Evolutionary conservation across 2,888 invertebrate genomes (phyloP).

Genomic region (Trachelus troglodyta): DNA sequence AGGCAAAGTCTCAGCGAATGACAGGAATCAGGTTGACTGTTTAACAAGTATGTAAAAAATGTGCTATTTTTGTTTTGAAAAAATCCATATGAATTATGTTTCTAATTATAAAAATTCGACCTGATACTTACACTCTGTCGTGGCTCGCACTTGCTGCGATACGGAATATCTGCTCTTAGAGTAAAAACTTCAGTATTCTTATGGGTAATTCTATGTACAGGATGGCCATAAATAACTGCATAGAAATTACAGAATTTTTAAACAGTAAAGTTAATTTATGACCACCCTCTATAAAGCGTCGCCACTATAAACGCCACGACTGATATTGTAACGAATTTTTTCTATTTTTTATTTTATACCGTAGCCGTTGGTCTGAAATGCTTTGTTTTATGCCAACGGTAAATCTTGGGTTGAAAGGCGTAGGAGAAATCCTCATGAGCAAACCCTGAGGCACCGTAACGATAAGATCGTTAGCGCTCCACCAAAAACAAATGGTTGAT

Average conservation of each 20-base stretch:
- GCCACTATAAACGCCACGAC: neutral
- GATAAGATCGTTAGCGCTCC: neutral
- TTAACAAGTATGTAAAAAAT: neutral
- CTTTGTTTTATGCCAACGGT: neutral
- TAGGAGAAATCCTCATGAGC: neutral
- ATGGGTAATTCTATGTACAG: neutral
- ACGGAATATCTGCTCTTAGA: neutral
- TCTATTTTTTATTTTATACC: neutral
- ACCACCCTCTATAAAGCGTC: no score
- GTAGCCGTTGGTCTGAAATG: neutral
- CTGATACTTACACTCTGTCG: neutral
- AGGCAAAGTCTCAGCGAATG: neutral
- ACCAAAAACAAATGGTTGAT: conserved; percentile 30
- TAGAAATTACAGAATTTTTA: neutral
- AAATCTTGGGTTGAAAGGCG: neutral
- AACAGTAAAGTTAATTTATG: neutral
- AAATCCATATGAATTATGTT: neutral
- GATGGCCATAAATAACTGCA: neutral
- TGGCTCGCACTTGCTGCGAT: neutral
- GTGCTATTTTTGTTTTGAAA: neutral
- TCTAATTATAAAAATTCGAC: neutral
- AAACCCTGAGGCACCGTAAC: neutral
- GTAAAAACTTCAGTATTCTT: neutral
- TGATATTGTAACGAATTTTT: neutral
- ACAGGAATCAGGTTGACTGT: neutral